These are phyloP conservation scores for Enteromius paludinosus DNA, from an alignment of 2,797 vertebrate species.

Conservation along the genomic window DNA sequence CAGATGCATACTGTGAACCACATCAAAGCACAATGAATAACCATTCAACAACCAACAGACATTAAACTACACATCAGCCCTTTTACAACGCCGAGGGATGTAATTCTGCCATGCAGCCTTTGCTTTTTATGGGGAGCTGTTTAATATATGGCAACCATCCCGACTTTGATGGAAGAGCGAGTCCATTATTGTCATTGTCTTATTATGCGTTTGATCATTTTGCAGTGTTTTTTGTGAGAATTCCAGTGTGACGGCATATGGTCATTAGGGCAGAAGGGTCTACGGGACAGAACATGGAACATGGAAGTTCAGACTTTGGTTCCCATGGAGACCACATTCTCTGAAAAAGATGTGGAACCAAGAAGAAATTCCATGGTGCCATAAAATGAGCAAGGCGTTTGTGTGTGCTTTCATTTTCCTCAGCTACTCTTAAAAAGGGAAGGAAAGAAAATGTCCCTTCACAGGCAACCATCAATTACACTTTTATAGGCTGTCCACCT, in stretches of 20 bases:
- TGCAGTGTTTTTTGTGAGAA: background rate
- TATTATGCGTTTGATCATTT: constrained; percentile 20
- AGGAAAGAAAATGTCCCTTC: constrained; percentile 22
- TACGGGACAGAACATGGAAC: constrained; percentile 24
- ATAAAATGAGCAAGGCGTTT: constrained; percentile 52
- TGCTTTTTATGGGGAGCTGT: constrained; percentile 31
- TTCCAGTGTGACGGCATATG: background rate
- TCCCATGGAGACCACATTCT: constrained; percentile 44
- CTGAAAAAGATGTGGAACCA: constrained; percentile 15
- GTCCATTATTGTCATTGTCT: constrained; percentile 8
- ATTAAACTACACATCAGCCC: constrained; percentile 19
- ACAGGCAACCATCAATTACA: constrained; percentile 49
- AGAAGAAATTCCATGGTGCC: constrained; percentile 45
- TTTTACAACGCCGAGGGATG: constrained; percentile 10
- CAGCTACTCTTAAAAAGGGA: constrained; percentile 22
- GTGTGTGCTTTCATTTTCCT: constrained; percentile 55
- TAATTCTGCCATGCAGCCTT: background rate
- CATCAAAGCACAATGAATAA: constrained; percentile 31
- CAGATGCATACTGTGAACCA: background rate
- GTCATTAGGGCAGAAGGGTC: constrained; percentile 38
- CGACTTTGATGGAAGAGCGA: background rate
- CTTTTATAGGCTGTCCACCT: constrained; percentile 52
- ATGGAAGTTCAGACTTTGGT: constrained; percentile 30
- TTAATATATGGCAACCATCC: constrained; percentile 34
- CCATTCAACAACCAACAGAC: constrained; percentile 5